Evolutionary conservation across 2,888 invertebrate genomes (phyloP).

Genomic region (Agonum fuliginosum): DNA sequence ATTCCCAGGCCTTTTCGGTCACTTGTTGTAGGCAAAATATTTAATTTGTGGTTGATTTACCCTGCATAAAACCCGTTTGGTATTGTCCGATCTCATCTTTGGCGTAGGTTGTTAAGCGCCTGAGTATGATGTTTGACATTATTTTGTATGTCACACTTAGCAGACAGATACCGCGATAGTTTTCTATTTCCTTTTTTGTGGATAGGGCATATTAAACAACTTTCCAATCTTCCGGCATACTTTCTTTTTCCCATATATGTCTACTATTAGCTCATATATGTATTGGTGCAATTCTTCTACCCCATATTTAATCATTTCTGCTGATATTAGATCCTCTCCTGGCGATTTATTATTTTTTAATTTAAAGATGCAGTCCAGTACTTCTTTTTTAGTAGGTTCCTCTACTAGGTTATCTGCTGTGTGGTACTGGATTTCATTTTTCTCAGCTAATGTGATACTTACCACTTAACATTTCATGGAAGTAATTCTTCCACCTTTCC

Average conservation of each 20-base stretch:
- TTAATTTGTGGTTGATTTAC: no score
- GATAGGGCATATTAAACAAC: background rate
- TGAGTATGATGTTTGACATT: background rate
- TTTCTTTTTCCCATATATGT: background rate
- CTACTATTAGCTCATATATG: background rate
- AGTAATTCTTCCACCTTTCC: background rate
- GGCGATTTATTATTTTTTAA: background rate
- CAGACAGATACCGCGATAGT: no score
- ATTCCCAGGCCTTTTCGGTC: no score
- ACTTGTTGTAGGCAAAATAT: no score
- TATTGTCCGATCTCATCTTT: no score
- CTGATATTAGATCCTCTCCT: background rate
- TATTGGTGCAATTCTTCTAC: background rate
- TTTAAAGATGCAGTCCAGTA: background rate
- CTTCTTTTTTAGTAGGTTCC: background rate
- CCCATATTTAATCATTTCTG: background rate
- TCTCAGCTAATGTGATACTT: background rate
- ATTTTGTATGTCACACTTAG: background rate
- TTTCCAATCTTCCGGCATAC: background rate
- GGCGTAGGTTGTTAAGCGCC: background rate
- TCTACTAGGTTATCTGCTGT: background rate
- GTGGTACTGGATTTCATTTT: background rate
- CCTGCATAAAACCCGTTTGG: no score
- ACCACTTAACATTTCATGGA: background rate
- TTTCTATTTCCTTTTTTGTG: background rate